Evolutionary conservation across 2,888 invertebrate genomes (phyloP).

Genomic region (Acrobasis suavella): DNA sequence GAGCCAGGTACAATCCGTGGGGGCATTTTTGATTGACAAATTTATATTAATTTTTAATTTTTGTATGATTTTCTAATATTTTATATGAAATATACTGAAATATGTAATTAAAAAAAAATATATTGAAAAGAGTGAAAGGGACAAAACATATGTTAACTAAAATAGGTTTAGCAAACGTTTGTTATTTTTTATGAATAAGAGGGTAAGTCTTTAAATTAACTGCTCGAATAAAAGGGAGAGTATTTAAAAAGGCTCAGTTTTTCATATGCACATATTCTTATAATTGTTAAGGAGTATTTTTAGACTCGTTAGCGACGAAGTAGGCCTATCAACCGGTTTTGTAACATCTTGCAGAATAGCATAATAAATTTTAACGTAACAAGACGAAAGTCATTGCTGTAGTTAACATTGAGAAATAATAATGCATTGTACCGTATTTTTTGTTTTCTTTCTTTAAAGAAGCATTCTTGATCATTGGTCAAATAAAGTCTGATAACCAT

Average conservation of each 20-base stretch:
- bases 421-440: neutral
- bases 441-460: neutral
- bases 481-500: too few relatives aligned
- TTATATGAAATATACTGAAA: too few relatives aligned
- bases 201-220: neutral
- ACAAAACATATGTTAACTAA: too few relatives aligned
- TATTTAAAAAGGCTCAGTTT: neutral
- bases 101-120: too few relatives aligned
- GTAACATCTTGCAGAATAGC: slow-evolving; percentile 24
- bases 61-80: too few relatives aligned
- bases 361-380: slow-evolving; percentile 8
- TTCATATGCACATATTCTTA: neutral
- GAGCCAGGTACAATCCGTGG: too few relatives aligned
- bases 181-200: too few relatives aligned
- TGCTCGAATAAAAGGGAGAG: neutral
- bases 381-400: neutral
- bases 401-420: neutral
- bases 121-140: too few relatives aligned
- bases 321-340: slow-evolving; percentile 27
- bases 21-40: too few relatives aligned
- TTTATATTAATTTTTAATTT: too few relatives aligned
- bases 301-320: slow-evolving; percentile 26
- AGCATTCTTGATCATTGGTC: neutral
- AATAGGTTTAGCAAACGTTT: too few relatives aligned
- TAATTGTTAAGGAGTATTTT: slow-evolving; percentile 15